These are phyloP conservation scores for Lophochroa leadbeateri DNA, from an alignment of 2,113 vertebrate species.

Conservation along the genomic window DNA sequence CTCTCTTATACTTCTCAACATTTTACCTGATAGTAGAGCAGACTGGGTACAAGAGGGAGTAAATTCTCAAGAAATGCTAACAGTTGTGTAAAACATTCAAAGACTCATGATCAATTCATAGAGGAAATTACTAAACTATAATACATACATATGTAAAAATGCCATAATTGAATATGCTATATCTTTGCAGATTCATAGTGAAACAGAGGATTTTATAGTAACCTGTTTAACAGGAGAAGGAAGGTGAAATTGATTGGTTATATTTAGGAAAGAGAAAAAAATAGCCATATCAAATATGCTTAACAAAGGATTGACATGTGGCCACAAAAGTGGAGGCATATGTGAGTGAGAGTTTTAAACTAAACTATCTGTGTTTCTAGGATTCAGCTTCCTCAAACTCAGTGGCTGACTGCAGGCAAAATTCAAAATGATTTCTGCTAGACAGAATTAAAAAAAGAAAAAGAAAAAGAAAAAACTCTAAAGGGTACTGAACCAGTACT, in stretches of 20 bases:
- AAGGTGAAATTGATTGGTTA: neutral
- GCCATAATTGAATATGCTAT: neutral
- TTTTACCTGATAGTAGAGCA: neutral
- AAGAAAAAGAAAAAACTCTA: neutral
- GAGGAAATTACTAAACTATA: neutral
- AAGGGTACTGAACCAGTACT: neutral
- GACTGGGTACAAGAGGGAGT: neutral
- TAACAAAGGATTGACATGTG: neutral
- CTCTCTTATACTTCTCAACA: neutral
- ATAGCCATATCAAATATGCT: fast-evolving
- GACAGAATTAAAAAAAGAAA: neutral
- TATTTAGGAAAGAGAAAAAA: neutral
- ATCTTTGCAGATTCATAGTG: neutral
- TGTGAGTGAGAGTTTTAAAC: neutral
- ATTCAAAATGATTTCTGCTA: neutral
- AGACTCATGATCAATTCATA: neutral
- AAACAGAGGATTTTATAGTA: neutral
- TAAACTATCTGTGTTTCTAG: neutral
- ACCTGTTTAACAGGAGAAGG: neutral
- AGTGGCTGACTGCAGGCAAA: neutral
- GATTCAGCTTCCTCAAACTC: neutral
- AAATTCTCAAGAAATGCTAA: neutral
- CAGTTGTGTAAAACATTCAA: neutral
- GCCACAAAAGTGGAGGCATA: neutral
- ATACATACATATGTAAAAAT: neutral